These are phyloP conservation scores for Sterrhoptilus dennistouni DNA, from an alignment of 2,113 vertebrate species.

Conservation along the genomic window DNA sequence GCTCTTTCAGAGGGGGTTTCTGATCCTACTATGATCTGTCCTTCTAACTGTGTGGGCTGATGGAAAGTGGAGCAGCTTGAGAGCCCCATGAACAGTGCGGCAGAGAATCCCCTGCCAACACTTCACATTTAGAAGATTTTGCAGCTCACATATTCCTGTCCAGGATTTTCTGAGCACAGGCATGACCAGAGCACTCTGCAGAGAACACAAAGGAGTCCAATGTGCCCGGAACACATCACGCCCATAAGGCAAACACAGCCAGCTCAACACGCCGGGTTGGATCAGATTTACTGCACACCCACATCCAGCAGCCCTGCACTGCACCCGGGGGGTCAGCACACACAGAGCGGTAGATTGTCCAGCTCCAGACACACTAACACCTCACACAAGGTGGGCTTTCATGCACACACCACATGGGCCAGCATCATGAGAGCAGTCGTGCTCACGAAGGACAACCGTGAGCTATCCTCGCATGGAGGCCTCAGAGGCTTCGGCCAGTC, in stretches of 20 bases:
- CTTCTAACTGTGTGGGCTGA: background rate
- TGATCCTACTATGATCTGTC: background rate
- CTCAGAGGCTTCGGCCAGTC: fast-evolving
- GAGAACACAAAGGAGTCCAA: background rate
- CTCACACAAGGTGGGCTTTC: fast-evolving
- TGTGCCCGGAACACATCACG: background rate
- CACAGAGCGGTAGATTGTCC: background rate
- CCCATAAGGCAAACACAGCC: background rate
- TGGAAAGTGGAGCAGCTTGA: background rate
- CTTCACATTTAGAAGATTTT: background rate
- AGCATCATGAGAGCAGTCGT: fast-evolving
- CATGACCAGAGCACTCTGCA: background rate
- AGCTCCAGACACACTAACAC: background rate
- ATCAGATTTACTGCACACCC: background rate
- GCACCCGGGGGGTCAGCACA: fast-evolving
- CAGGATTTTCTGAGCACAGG: background rate
- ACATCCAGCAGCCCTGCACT: fast-evolving
- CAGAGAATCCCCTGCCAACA: background rate
- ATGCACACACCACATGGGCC: fast-evolving
- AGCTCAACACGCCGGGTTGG: fast-evolving
- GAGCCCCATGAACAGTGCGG: fast-evolving
- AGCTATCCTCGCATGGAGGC: fast-evolving
- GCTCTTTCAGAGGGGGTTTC: background rate
- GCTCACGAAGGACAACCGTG: fast-evolving
- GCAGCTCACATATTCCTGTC: background rate